Percentiles rank a stretch among this genome's conserved stretches.
Evolutionary conservation across 2,797 vertebrate species (phyloP).

Genomic region (Rachycentron canadum): DNA sequence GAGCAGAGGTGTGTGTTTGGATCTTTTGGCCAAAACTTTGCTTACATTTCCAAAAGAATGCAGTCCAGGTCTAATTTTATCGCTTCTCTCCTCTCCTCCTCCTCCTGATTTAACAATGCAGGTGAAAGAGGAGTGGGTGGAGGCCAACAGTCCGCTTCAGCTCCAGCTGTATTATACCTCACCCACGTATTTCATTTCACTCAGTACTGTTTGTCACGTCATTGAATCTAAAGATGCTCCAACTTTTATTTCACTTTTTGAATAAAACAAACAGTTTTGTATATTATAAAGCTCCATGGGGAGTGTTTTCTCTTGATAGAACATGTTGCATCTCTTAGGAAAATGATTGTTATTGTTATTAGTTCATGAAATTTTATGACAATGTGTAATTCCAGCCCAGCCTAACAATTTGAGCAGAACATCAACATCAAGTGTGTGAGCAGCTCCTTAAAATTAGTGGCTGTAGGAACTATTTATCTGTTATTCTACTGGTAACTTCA

Average conservation of each 20-base stretch:
- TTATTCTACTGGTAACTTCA: neutral
- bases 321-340: neutral
- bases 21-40: neutral
- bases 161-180: slow-evolving; percentile 15
- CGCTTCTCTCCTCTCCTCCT: neutral
- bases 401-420: too few relatives aligned
- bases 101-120: slow-evolving; percentile 1
- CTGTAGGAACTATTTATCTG: neutral
- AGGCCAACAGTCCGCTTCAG: slow-evolving; percentile 14
- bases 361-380: neutral
- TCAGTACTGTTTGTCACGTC: neutral
- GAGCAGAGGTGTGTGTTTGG: neutral
- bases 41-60: neutral
- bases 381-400: neutral
- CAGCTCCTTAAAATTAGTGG: neutral
- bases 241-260: slow-evolving; percentile 2
- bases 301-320: neutral
- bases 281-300: too few relatives aligned
- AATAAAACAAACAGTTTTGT: neutral
- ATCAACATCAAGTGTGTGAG: neutral
- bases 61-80: neutral
- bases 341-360: neutral
- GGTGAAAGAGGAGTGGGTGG: slow-evolving; percentile 19
- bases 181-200: slow-evolving; percentile 7
- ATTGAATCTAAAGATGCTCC: neutral